Conservation (phyloP, 2,888 invertebrate species). For the Phaedon cochleariae region DNA sequence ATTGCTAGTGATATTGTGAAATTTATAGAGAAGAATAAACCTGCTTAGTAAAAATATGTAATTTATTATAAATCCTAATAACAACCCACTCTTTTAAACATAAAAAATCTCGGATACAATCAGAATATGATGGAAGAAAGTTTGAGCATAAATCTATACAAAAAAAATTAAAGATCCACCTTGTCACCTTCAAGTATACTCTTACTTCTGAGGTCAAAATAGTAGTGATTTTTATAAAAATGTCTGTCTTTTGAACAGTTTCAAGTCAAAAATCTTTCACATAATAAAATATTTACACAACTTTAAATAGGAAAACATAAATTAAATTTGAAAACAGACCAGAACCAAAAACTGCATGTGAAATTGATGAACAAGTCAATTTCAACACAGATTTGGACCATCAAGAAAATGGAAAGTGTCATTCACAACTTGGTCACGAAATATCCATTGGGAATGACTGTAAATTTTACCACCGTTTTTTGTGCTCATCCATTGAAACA, state of each 20-base stretch:
- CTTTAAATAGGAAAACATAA: slow-evolving; percentile 22
- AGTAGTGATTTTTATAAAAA: neutral
- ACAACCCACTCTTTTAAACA: slow-evolving; percentile 42
- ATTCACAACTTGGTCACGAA: slow-evolving; percentile 32
- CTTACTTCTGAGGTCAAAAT: slow-evolving; percentile 1
- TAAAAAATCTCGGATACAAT: slow-evolving; percentile 32
- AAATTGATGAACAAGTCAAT: slow-evolving; percentile 15
- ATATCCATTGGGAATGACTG: slow-evolving; percentile 32
- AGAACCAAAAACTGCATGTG: slow-evolving; percentile 15
- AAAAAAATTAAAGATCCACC: slow-evolving; percentile 13
- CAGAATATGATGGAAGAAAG: slow-evolving; percentile 36
- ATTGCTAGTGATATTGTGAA: slow-evolving; percentile 48
- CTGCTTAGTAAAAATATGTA: slow-evolving; percentile 40
- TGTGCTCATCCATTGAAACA: slow-evolving; percentile 99
- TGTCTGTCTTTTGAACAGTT: neutral
- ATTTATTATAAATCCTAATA: slow-evolving; percentile 44
- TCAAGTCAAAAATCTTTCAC: slow-evolving; percentile 3
- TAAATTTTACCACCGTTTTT: slow-evolving; percentile 93
- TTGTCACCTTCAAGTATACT: slow-evolving; percentile 4
- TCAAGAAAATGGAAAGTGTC: slow-evolving; percentile 16
- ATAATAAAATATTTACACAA: slow-evolving; percentile 27
- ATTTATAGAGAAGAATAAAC: slow-evolving; percentile 39
- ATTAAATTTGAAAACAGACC: slow-evolving; percentile 12
- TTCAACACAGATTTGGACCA: neutral
- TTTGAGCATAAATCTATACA: slow-evolving; percentile 33